Base-by-base conservation (phyloP, 2,113 vertebrate genomes). In the Coreoperca whiteheadi region DNA sequence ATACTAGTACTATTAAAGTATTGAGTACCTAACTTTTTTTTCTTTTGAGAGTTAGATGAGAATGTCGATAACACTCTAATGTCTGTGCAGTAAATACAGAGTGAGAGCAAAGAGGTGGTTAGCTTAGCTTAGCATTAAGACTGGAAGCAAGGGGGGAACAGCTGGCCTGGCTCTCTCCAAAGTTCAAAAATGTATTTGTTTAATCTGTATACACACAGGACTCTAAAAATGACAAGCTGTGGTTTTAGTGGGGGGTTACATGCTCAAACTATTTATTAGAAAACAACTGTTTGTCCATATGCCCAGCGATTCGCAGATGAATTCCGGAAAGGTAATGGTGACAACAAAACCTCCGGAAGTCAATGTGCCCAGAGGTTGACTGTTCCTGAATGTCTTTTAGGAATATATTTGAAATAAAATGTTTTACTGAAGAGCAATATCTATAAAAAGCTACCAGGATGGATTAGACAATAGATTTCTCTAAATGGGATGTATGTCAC, bases 391-490 rank as follows among this genome's bases (percentile, higher is more conserved):
- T 63, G 59, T 80, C 30, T 43, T 83, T 61, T 32, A 37, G 37
- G 10, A 54, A 67, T 32, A 18, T 61, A 48, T 81, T 74, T 81
- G 16, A 70, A 73, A 57, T 76, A 23, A 41, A 60, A 59, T 57
- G 8, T 70, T 60, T 68, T 18, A 39, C n/a, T 39, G 9, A 60
- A 43, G 67, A 10, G 28, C 16, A 63, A 59, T 56, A 76, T 9
- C 34, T 51, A 41, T 37, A 10, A 18, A 28, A 76, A 21, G 32
- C 41, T 48, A 16, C 30, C 21, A 18, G 18, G 70, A 87, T 48
- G 3, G 39, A 86, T 51, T 73, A 12, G 48, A 48, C 77, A 65
- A 60, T 46, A 30, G 51, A 77, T 73, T 48, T 77, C 56, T 83
- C 54, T 5, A 23, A 70, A 76, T 51, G 64, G 61, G 71, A 81